A percentile compares a stretch with the other conserved stretches of the same genome.
These are phyloP conservation scores for Lepas anatifera DNA, from an alignment of 2,888 invertebrate species.

Conservation along the genomic window DNA sequence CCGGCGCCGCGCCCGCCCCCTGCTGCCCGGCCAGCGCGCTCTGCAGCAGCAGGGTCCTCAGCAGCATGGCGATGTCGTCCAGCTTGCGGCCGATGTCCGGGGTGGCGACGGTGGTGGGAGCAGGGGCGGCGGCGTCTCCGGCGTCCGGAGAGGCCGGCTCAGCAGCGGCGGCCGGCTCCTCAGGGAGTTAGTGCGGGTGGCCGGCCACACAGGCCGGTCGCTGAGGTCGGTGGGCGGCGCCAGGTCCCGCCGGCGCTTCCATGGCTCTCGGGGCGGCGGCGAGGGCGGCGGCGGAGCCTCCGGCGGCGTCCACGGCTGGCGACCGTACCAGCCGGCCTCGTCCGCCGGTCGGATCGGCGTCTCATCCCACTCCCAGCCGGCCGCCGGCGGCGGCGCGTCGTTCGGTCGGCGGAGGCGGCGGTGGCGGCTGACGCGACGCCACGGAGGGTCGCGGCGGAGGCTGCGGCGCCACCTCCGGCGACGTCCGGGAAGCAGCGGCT, in stretches of 20 bases:
- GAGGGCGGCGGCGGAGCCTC: background rate
- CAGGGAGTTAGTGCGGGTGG: background rate
- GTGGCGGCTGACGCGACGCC: background rate
- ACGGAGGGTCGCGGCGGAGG: background rate
- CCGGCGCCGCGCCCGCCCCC: background rate
- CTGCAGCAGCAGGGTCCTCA: background rate
- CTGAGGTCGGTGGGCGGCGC: background rate
- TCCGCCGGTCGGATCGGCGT: background rate
- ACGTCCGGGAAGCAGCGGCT: no score
- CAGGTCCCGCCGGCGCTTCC: background rate
- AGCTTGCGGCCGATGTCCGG: background rate
- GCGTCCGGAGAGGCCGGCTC: background rate
- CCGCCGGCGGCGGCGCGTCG: background rate
- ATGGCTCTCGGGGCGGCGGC: background rate
- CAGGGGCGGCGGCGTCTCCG: no score
- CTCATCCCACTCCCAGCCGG: background rate
- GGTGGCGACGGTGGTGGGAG: no score
- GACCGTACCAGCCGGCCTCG: background rate
- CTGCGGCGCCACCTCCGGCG: background rate
- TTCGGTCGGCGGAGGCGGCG: background rate
- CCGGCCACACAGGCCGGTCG: background rate
- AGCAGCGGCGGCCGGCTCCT: background rate
- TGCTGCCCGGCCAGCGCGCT: background rate
- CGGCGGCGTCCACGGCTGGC: background rate
- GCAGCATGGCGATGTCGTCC: background rate